Conservation (phyloP, 92 coral and sea anemone genomes). For the Bergia puertoricense region DNA sequence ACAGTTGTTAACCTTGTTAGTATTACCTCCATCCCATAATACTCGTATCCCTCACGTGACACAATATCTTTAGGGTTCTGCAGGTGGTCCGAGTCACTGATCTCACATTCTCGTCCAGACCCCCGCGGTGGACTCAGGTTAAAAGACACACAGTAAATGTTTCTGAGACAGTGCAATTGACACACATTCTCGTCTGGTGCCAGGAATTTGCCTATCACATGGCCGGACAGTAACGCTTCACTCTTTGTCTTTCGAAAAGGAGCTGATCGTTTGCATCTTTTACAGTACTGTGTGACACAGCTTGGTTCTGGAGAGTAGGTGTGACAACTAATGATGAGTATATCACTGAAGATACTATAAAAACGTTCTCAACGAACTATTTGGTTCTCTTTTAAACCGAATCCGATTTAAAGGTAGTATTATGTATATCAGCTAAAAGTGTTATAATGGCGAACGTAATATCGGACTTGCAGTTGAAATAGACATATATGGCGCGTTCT, state of each 20-base stretch:
- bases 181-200: slow-evolving; percentile 8
- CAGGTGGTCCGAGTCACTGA: slow-evolving; percentile 36
- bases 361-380: background rate
- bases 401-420: background rate
- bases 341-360: background rate
- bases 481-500: too few relatives aligned
- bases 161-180: slow-evolving; percentile 6
- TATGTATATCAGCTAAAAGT: background rate
- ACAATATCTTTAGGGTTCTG: background rate
- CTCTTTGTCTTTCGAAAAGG: slow-evolving; percentile 6
- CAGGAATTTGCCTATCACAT: background rate
- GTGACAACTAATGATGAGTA: background rate
- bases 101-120: background rate
- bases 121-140: slow-evolving; percentile 13
- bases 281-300: background rate
- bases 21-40: slow-evolving; percentile 28
- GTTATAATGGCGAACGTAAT: background rate
- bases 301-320: background rate
- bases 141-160: slow-evolving; percentile 23
- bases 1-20: background rate
- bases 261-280: background rate
- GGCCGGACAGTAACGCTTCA: slow-evolving; percentile 9
- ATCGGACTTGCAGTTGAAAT: background rate
- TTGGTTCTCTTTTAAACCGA: too few relatives aligned
- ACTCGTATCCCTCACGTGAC: slow-evolving; percentile 26